Base-by-base conservation (phyloP, 2,888 invertebrate species). In the Drosophila prostipennis region DNA sequence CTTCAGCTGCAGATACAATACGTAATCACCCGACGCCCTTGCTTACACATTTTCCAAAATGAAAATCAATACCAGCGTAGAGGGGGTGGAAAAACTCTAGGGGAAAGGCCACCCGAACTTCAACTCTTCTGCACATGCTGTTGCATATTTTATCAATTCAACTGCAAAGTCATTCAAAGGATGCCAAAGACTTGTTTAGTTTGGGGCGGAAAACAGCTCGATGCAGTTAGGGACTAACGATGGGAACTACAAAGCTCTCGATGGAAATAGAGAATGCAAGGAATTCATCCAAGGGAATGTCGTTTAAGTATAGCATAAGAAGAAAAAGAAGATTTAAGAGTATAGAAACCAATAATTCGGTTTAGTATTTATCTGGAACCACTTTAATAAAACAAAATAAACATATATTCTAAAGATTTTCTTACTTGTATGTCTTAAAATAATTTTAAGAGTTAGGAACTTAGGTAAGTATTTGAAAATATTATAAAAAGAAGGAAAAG, bases 141-240 rank as follows among this genome's bases (percentile, higher is more conserved):
- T 85, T 82, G 87, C 87, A 87, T 81, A 87, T 85, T 85, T 81
- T 52, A 73, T 74, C 51, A 77, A 85, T 77, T 67, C 79, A 75
- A 73, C 59, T 87, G 76, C 72, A 77, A 81, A 83, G 79, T 77
- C 80, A 80, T 74, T 71, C 74, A 87, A 72, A 37, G 39, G 37
- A 54, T 48, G 16, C 48, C 53, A 69, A 59, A 71, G 46, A 42
- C 16, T 16, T 34, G 63, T 32, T 52, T 37, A 32, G 67, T 23
- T 23, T 16, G 43, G 29, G 29, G 6, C 7, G 7, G n/a, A 23
- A 13, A 13, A 29, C 13, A 51, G 11, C 16, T 23, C 19, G 29
- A 43, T 65, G 68, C 52, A 53, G 32, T 32, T 52, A 23, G 14
- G 19, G 10, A 14, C 63, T 65, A 26, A 53, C 53, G 43, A 53